Base-by-base conservation (phyloP, 2,888 invertebrate species). In the Dicyrtomina minuta region DNA sequence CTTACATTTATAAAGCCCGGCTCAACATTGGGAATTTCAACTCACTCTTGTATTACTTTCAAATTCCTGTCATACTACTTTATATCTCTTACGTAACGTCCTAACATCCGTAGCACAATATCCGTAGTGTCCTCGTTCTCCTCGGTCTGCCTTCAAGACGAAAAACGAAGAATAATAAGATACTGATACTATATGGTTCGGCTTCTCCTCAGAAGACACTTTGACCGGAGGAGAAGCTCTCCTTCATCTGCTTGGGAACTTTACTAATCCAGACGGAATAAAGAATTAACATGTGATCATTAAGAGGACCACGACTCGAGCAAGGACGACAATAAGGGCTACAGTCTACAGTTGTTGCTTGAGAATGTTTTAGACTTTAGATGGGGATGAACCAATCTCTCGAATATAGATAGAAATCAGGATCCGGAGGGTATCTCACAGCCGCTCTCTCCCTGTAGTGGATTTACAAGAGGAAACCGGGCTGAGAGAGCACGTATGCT, bases 401-500 rank as follows among this genome's bases (percentile, higher is more conserved):
- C 20, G 22, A 22, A 4, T 1, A 26, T 55, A 55, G 12, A n/a
- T 55, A 33, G 4, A 33, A 33, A 33, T 33, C 33, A 33, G 33
- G 8, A 33, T 33, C 33, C 33, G 33, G 33, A 33, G 33, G 33
- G 33, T 33, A 33, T 33, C 33, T 33, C 33, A 33, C 4, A 33
- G 33, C 33, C 4, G n/a, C n/a, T n/a, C n/a, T n/a, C n/a, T 53
- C 20, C 51, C 46, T 17, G 13, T 27, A 55, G 15, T n/a, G 22
- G 3, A 55, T 41, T 41, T 13, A 33, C 20, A 10, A 51, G 49
- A 60, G 51, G 67, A 60, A 59, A 20, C 17, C 27, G 43, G 68
- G 58, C 20, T 66, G 43, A 68, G 49, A 61, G 68, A 61, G 59
- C 68, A 68, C 68, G 68, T 68, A 68, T 68, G 68, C 49, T 68